Conservation (phyloP, 2,113 vertebrate genomes). For the Charadrius vociferus region DNA sequence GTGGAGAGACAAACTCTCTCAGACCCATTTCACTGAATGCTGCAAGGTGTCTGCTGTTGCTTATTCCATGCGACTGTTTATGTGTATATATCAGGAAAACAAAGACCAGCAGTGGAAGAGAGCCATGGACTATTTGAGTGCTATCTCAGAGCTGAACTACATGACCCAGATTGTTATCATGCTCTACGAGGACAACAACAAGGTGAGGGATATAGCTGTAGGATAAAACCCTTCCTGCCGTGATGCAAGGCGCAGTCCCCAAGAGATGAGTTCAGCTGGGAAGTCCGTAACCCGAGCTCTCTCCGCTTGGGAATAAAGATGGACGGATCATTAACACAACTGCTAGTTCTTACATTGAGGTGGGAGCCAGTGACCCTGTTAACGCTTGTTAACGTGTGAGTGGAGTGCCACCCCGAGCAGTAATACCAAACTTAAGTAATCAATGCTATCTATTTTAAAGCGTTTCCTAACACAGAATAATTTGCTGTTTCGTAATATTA, state of each 20-base stretch:
- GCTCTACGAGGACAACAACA: constrained; percentile 98
- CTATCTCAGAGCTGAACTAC: constrained; percentile 98
- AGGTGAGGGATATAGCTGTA: constrained; percentile 76
- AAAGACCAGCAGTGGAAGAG: constrained; percentile 97
- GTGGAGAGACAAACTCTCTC: background rate
- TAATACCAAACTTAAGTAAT: background rate
- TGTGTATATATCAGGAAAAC: constrained; percentile 82
- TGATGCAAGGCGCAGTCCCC: background rate
- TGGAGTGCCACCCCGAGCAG: background rate
- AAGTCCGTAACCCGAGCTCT: background rate
- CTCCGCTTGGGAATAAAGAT: background rate
- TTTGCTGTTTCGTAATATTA: background rate
- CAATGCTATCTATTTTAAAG: background rate
- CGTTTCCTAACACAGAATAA: background rate
- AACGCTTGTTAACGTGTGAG: background rate
- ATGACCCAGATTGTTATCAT: constrained; percentile 99
- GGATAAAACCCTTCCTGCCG: background rate
- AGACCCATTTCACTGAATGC: background rate
- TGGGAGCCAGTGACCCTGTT: background rate
- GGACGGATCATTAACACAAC: background rate
- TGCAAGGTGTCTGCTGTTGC: constrained; percentile 18
- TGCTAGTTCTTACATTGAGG: background rate
- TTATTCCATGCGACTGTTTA: background rate
- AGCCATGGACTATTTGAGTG: constrained; percentile 96
- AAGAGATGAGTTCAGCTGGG: background rate